phyloP scores from a whole-genome alignment of 2,888 invertebrate species.

The Eumacrocentrus americanus region DNA sequence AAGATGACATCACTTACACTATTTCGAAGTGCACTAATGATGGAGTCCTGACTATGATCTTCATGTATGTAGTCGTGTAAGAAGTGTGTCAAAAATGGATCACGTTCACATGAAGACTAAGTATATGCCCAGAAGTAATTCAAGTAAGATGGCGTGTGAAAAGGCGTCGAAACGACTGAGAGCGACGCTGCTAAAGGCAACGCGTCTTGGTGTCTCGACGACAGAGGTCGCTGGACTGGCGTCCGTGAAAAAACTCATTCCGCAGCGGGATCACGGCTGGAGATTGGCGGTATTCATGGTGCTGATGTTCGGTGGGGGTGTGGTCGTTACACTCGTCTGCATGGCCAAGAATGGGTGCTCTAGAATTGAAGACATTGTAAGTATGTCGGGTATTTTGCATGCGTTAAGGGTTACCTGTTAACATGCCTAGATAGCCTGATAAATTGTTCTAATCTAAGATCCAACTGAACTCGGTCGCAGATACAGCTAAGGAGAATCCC shows the following conservation, averaged over 20 bases:
- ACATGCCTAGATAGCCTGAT: too few species aligned
- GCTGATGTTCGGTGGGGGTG: slow-evolving; percentile 55
- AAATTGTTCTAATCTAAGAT: too few species aligned
- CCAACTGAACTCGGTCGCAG: too few species aligned
- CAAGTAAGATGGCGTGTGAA: slow-evolving; percentile 57
- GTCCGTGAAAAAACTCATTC: slow-evolving; percentile 53
- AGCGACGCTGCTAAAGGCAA: slow-evolving; percentile 54
- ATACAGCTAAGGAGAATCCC: too few species aligned
- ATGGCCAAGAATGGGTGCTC: slow-evolving; percentile 56
- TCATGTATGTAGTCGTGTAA: too few species aligned
- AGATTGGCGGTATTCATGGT: slow-evolving; percentile 55
- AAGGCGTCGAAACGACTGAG: slow-evolving; percentile 54
- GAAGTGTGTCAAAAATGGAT: slow-evolving; percentile 41
- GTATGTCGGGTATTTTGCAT: too few species aligned
- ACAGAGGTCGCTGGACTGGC: slow-evolving; percentile 52
- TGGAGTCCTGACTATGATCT: too few species aligned
- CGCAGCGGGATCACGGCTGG: slow-evolving; percentile 58
- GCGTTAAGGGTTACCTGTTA: too few species aligned
- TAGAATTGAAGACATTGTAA: slow-evolving; percentile 58
- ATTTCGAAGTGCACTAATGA: too few species aligned
- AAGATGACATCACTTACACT: not conserved
- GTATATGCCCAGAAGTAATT: slow-evolving; percentile 46
- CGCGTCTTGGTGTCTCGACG: slow-evolving; percentile 52
- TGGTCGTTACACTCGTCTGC: slow-evolving; percentile 57
- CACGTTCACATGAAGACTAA: slow-evolving; percentile 53